Conservation (phyloP, 2,113 vertebrate genomes). For the human (Homo sapiens) region DNA sequence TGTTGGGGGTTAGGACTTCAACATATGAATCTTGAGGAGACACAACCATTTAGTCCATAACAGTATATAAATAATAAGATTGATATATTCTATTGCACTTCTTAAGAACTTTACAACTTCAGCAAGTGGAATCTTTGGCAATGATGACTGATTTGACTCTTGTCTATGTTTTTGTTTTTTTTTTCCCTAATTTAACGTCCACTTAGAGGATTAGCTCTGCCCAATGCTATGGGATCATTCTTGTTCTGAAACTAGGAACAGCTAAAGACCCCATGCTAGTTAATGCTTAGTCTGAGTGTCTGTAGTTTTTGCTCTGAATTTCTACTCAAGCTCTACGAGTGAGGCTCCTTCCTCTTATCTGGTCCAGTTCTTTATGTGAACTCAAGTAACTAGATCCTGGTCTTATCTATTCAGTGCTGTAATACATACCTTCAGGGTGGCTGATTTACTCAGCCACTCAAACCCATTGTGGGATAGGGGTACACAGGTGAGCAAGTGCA, state of each 20-base stretch:
- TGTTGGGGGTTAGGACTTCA: neutral
- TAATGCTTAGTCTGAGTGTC: neutral
- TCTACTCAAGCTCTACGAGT: neutral
- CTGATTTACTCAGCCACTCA: no score
- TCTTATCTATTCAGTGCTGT: neutral
- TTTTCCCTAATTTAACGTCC: fast-evolving
- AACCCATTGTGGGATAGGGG: no score
- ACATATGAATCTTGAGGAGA: neutral
- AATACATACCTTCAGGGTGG: neutral
- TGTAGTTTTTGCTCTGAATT: neutral
- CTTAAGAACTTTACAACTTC: neutral
- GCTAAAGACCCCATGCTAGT: neutral
- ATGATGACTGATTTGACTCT: neutral
- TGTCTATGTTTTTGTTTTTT: neutral
- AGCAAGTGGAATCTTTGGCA: neutral
- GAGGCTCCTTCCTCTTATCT: neutral
- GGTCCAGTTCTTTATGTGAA: neutral
- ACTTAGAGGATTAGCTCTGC: neutral
- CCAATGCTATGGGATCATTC: neutral
- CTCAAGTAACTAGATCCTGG: neutral
- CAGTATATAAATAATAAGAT: neutral
- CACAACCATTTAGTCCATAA: neutral
- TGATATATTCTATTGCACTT: neutral
- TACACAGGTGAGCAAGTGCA: no score
- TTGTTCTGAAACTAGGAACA: neutral